Base-by-base conservation (phyloP, 2,888 invertebrate genomes). In the Cephonodes hylas region DNA sequence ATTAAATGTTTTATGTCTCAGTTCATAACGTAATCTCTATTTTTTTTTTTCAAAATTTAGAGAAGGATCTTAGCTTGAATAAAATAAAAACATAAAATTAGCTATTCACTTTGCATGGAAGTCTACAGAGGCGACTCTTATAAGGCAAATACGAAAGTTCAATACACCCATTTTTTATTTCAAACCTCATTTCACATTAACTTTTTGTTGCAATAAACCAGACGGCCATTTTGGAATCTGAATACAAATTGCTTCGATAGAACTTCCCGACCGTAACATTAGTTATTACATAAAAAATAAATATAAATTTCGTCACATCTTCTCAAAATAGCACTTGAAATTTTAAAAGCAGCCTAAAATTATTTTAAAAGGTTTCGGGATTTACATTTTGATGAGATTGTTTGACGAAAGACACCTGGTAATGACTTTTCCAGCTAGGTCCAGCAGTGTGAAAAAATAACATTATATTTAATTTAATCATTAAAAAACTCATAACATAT, bases 161-260 rank as follows among this genome's bases (percentile, higher is more conserved):
- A 31, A 31, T 53, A 13, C 15, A 15, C 53, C 18, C 5, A 31
- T 27, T 53, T 31, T 31, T 27, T 15, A 48, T 23, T 53, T 48
- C 27, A 27, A 20, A 53, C 18, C 31, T 53, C 27, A 53, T 53
- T 53, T 53, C 53, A 31, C 27, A 53, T 53, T 53, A 53, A 53
- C 53, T 53, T 59, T 56, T 20, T 61, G 23, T 44, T 57, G 56
- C 34, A 45, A 22, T 31, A 61, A 45, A 44, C 44, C 45, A 57
- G 42, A 45, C 31, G 18, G 31, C 25, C 18, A 48, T 18, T 48
- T 15, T 25, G 15, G 53, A 20, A 5, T 31, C 10, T 15, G 18
- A 53, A 46, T 46, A 23, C 27, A 25, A 15, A 27, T 48, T 27
- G 27, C 15, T 48, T 25, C 15, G 2, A 48, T 15, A 48, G 15